These are phyloP conservation scores for Stichodactyla mertensii DNA, from an alignment of 64 coral and sea anemone species.

Conservation along the genomic window DNA sequence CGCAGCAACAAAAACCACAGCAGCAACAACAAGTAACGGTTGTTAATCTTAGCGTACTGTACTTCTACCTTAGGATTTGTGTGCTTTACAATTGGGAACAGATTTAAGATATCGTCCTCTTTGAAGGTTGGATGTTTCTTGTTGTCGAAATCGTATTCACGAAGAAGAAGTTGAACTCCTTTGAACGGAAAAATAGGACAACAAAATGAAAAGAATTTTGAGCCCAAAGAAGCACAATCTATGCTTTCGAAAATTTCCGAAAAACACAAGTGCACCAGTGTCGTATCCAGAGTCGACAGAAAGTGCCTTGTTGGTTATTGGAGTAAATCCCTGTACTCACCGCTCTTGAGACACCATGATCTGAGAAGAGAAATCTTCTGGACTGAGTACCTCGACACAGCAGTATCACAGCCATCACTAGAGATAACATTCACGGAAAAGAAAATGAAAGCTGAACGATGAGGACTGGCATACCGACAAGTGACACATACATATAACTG, in stretches of 20 bases:
- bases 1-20: too few species aligned
- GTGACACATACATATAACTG: too few species aligned
- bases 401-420: conserved; percentile 74
- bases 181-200: background rate
- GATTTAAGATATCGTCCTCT: conserved; percentile 95
- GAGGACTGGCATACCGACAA: too few species aligned
- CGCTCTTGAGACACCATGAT: conserved; percentile 86
- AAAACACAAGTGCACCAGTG: too few species aligned
- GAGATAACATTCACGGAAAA: background rate
- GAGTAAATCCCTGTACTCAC: conserved; percentile 22
- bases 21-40: too few species aligned
- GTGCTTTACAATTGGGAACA: conserved; percentile 94
- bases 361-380: conserved; percentile 86
- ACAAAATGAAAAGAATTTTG: too few species aligned
- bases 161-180: conserved; percentile 92
- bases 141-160: conserved; percentile 85
- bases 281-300: too few species aligned
- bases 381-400: conserved; percentile 48
- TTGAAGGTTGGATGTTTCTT: conserved; percentile 81
- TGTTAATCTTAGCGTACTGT: background rate
- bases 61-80: conserved; percentile 82
- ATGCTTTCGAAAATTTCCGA: background rate
- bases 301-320: too few species aligned
- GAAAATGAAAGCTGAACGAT: background rate
- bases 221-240: background rate